Evolutionary conservation across 2,797 vertebrate species (phyloP), one percentile per base, ranked within the genome.

Genomic region (Gallinago stenura): DNA sequence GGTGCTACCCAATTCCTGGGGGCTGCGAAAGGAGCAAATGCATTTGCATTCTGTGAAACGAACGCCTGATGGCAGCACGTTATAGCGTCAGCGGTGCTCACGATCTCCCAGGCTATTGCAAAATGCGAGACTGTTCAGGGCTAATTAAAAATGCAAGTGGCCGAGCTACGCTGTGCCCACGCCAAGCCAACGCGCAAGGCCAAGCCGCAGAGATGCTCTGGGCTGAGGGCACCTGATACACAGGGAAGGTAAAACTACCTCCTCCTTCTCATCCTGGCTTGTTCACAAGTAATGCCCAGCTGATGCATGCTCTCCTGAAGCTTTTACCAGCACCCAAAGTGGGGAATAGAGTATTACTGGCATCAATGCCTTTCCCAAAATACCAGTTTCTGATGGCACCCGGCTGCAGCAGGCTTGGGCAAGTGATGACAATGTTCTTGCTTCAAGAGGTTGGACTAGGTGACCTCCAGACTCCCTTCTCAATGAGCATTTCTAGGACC

Each of bases 61-160:
- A 78, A 97, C 98, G 98, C 97, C 97, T 75, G 98, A 97, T 97
- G 98, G 98, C 98, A 98, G 98, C 98, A 98, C 96, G 95, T 91
- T 96, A 96, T 95, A 98, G 96, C 92, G 69, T 33, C 97, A 97
- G 92, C 13, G 66, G 41, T 16, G 81, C 84, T 92, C 83, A 8
- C 72, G 6, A 22, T 46, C 60, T 83, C 79, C 18, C 15, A 25
- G 68, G 64, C 51, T 62, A 3, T 31, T 83, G 53, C 15, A 39
- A 77, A 82, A 31, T 4, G 3, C 0, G 0, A 30, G 8, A 3
- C 3, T 12, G 3, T 11, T 81, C 62, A 6, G 54, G 31, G 33
- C 16, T 73, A 24, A 33, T 43, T 20, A n/a, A 54, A 79, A 85
- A 3, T 26, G 5, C 46, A 28, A 53, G 71, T 15, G 18, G 35